phyloP scores from a whole-genome alignment of 2,113 vertebrate genomes.

The Gopherus flavomarginatus region DNA sequence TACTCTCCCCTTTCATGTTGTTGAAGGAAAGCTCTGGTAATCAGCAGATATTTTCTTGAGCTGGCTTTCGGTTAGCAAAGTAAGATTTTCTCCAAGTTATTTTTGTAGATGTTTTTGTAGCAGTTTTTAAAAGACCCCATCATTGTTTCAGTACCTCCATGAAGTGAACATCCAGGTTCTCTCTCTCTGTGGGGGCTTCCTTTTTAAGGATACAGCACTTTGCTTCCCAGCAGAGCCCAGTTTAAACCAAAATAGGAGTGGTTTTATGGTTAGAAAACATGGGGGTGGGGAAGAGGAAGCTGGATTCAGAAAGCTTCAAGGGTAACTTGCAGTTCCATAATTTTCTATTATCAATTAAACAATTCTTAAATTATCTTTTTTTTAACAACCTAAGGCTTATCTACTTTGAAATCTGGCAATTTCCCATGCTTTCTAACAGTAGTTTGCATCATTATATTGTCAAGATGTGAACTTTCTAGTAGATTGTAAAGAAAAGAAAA shows the following conservation, averaged over 20 bases:
- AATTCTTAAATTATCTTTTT: not conserved
- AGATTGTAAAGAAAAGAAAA: not conserved
- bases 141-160: not conserved
- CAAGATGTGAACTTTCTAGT: not conserved
- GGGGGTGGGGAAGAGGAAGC: accelerated
- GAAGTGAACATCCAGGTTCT: not conserved
- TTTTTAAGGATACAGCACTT: not conserved
- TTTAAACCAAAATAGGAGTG: not conserved
- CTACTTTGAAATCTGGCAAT: not conserved
- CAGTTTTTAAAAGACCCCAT: not conserved
- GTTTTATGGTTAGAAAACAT: not conserved
- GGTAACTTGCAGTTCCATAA: not conserved
- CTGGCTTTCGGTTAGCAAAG: not conserved
- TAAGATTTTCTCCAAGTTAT: not conserved
- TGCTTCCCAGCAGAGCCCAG: not conserved
- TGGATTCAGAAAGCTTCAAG: not conserved
- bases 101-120: not conserved
- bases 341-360: not conserved
- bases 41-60: not conserved
- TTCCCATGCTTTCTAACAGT: not conserved
- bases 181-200: not conserved
- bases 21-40: not conserved
- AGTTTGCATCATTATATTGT: not conserved
- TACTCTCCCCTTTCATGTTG: not conserved
- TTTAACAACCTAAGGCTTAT: not conserved